phyloP scores from a whole-genome alignment of 1,140 invertebrate species.

The Eriosoma lanigerum region DNA sequence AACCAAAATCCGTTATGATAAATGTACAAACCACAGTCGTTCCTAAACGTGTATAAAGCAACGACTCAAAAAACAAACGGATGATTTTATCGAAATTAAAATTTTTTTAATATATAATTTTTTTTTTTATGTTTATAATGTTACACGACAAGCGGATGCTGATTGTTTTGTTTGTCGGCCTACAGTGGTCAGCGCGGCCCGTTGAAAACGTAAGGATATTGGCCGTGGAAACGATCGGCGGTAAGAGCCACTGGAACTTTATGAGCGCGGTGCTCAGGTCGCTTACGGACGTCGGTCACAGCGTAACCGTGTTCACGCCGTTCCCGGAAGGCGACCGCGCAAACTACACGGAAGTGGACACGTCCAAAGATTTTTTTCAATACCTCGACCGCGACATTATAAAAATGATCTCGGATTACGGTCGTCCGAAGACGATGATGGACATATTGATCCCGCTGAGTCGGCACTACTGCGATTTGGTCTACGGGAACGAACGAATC shows the following conservation, averaged over 20 bases:
- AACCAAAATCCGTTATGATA: too few species aligned
- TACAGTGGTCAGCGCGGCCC: neutral
- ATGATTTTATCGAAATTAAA: too few species aligned
- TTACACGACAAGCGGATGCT: too few species aligned
- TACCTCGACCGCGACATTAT: neutral
- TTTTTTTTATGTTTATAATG: too few species aligned
- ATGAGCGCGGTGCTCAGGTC: slow-evolving; percentile 6
- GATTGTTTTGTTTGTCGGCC: neutral
- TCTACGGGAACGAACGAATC: neutral
- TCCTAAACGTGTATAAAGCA: too few species aligned
- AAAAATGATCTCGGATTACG: too few species aligned
- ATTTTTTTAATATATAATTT: too few species aligned
- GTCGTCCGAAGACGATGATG: too few species aligned
- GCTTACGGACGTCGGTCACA: slow-evolving; percentile 16
- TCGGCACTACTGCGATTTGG: neutral
- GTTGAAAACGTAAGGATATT: neutral
- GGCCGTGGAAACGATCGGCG: neutral
- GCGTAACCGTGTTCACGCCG: slow-evolving; percentile 34
- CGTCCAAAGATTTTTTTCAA: neutral
- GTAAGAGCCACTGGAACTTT: slow-evolving; percentile 33
- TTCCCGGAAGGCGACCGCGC: neutral
- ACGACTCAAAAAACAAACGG: too few species aligned
- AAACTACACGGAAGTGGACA: slow-evolving; percentile 33
- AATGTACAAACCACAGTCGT: too few species aligned
- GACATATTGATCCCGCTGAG: too few species aligned